phyloP scores from a whole-genome alignment of 2,888 invertebrate species.

The Andrena dorsata region DNA sequence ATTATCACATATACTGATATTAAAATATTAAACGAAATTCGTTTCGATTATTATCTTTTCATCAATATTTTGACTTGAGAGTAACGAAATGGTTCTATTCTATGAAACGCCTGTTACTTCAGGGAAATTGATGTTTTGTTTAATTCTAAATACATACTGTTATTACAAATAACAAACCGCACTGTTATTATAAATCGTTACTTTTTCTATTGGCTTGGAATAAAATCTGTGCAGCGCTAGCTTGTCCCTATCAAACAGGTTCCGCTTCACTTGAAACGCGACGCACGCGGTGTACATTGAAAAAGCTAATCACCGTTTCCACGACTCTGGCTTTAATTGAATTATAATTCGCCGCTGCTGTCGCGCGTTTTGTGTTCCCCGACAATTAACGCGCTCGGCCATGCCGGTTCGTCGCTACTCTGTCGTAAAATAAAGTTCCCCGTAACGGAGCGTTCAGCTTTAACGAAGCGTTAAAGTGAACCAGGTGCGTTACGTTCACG shows the following conservation, averaged over 20 bases:
- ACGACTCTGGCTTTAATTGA: conserved; percentile 28
- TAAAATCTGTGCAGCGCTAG: not conserved
- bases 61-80: too few relatives aligned
- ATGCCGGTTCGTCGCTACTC: conserved; percentile 56
- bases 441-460: conserved; percentile 79
- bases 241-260: not conserved
- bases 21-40: too few relatives aligned
- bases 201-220: too few relatives aligned
- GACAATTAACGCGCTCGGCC: conserved; percentile 53
- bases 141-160: too few relatives aligned
- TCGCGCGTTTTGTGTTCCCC: conserved; percentile 33
- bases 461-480: conserved; percentile 84
- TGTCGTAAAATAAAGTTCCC: conserved; percentile 71
- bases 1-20: too few relatives aligned
- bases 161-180: too few relatives aligned
- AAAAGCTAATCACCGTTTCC: not conserved
- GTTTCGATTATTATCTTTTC: too few relatives aligned
- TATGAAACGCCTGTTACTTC: too few relatives aligned
- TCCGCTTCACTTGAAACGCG: not conserved
- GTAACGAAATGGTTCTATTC: too few relatives aligned
- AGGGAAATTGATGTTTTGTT: too few relatives aligned
- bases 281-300: not conserved
- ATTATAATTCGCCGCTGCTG: conserved; percentile 30
- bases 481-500: conserved; percentile 78
- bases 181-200: too few relatives aligned